These are phyloP conservation scores for Cassiopea xamachana DNA, from an alignment of 30 jellyfish, hydroid and myxozoan species.

Conservation along the genomic window DNA sequence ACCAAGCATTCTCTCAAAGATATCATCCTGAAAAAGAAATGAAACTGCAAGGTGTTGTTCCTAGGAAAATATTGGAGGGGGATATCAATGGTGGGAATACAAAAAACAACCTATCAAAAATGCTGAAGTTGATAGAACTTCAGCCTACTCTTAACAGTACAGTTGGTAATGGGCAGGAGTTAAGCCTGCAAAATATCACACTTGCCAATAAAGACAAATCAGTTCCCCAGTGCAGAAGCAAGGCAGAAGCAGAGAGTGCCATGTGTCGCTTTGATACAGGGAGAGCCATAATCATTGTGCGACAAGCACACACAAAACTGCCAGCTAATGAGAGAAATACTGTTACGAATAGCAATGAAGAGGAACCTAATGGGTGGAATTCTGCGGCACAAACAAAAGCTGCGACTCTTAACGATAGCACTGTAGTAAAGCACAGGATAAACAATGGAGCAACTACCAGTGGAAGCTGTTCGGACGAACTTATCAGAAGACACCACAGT, in stretches of 20 bases:
- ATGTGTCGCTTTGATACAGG: not conserved
- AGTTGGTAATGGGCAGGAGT: not conserved
- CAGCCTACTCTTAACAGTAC: not conserved
- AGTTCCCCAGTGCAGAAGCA: not conserved
- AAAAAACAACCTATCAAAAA: not conserved
- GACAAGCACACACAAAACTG: not conserved
- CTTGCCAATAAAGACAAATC: not conserved
- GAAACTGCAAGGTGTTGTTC: not conserved
- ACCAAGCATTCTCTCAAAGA: not conserved
- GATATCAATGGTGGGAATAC: not conserved
- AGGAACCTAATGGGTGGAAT: not conserved
- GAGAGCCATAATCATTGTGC: slow-evolving; percentile 3
- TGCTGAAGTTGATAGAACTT: not conserved
- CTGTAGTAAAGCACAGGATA: not conserved
- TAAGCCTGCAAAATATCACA: too few species aligned
- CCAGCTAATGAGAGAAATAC: not conserved
- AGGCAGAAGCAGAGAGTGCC: not conserved
- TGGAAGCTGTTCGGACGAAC: too few species aligned
- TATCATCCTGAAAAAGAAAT: not conserved
- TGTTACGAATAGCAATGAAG: not conserved
- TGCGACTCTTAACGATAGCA: not conserved
- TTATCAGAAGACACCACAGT: too few species aligned
- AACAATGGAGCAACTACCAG: not conserved
- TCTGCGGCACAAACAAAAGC: not conserved
- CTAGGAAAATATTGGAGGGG: not conserved